A percentile compares a stretch with the other conserved stretches of the same genome.
phyloP scores from a whole-genome alignment of 2,797 vertebrate genomes.

The Anabas testudineus region DNA sequence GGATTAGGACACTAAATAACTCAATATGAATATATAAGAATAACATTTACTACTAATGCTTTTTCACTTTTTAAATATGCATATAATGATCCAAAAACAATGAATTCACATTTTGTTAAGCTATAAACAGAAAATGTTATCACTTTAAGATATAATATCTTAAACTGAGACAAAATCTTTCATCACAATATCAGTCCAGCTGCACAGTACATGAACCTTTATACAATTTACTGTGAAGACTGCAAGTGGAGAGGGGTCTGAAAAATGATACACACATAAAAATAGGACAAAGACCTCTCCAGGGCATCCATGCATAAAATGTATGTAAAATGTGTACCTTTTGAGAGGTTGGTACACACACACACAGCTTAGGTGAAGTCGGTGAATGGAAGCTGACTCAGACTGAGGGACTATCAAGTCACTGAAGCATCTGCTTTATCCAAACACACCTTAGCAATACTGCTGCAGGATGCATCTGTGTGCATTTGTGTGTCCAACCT shows the following conservation, averaged over 20 bases:
- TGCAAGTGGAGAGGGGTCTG: neutral
- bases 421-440: conserved; percentile 52
- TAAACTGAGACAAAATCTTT: neutral
- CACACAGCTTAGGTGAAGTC: conserved; percentile 15
- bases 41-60: too few species aligned
- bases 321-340: conserved; percentile 1
- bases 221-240: neutral
- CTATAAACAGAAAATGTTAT: neutral
- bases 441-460: conserved; percentile 39
- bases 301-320: neutral
- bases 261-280: neutral
- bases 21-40: too few species aligned
- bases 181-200: neutral
- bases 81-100: too few species aligned
- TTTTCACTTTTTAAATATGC: too few species aligned
- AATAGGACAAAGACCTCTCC: neutral
- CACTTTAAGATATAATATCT: too few species aligned
- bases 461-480: conserved; percentile 22
- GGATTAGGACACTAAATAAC: too few species aligned
- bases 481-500: conserved; percentile 6
- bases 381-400: conserved; percentile 50
- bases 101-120: neutral
- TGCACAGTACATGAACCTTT: neutral
- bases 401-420: conserved; percentile 36
- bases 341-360: conserved; percentile 7